phyloP scores from a whole-genome alignment of 2,797 vertebrate species.

The Coilia nasus region DNA sequence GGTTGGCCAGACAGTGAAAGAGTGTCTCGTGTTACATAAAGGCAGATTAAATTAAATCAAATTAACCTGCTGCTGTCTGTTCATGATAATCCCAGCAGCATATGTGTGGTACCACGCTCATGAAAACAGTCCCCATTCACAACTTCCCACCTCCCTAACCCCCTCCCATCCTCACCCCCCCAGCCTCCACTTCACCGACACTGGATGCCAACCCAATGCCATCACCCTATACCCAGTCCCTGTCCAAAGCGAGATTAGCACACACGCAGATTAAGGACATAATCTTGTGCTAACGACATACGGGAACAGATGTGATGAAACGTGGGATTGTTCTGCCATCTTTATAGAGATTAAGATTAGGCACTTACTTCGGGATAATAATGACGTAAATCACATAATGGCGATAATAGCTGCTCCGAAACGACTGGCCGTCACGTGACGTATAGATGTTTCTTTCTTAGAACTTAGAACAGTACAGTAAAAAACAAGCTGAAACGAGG shows the following conservation, averaged over 20 bases:
- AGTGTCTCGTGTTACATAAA: neutral
- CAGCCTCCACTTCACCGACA: too few relatives aligned
- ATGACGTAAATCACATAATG: neutral
- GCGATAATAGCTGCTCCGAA: neutral
- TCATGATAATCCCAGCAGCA: neutral
- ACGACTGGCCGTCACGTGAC: neutral
- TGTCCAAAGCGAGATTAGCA: neutral
- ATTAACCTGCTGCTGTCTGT: neutral
- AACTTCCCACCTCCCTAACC: too few relatives aligned
- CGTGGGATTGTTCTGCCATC: neutral
- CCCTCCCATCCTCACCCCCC: neutral
- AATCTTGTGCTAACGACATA: neutral
- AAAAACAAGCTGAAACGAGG: neutral
- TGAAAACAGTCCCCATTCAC: neutral
- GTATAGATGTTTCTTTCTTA: too few relatives aligned
- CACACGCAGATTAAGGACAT: neutral
- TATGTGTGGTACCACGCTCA: neutral
- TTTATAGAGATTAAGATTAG: slow-evolving; percentile 15
- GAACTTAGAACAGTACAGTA: too few relatives aligned
- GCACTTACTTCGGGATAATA: neutral
- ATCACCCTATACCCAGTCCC: neutral
- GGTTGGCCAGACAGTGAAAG: neutral
- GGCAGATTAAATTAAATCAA: neutral
- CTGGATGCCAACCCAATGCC: neutral
- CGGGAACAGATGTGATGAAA: neutral